Percentiles rank a stretch among this genome's conserved stretches.
phyloP scores from a whole-genome alignment of 2,113 vertebrate genomes.

The Australoheros scitulus region DNA sequence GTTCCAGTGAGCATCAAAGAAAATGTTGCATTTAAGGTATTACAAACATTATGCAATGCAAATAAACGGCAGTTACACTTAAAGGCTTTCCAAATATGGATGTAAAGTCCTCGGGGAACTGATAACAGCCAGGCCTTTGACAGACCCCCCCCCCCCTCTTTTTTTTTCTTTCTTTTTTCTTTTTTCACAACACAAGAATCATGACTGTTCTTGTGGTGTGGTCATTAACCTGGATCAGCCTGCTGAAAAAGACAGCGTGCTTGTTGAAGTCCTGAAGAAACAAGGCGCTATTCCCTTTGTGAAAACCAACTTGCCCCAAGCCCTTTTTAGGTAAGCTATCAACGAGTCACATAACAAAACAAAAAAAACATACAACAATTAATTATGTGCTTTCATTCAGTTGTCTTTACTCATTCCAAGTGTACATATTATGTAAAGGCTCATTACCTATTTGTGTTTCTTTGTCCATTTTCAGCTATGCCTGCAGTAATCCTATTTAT shows the following conservation, averaged over 20 bases:
- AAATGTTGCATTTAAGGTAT: constrained; percentile 85
- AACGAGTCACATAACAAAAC: not conserved
- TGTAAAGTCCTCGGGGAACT: too few species aligned
- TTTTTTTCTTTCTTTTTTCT: not conserved
- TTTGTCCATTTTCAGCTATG: constrained; percentile 68
- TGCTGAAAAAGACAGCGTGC: constrained; percentile 78
- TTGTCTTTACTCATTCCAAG: not conserved
- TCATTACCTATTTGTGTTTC: not conserved
- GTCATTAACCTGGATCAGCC: constrained; percentile 79
- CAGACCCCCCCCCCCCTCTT: not conserved
- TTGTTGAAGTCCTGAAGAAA: constrained; percentile 89
- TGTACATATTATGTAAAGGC: not conserved
- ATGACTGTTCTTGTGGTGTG: constrained; percentile 84
- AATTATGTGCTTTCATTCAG: accelerated
- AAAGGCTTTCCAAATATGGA: not conserved
- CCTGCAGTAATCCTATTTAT: constrained; percentile 83
- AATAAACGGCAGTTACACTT: not conserved
- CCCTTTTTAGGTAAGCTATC: constrained; percentile 83
- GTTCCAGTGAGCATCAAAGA: constrained; percentile 85
- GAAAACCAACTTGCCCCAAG: constrained; percentile 92
- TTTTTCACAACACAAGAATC: constrained; percentile 74
- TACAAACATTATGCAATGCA: not conserved
- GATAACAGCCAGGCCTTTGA: not conserved
- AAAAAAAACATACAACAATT: not conserved
- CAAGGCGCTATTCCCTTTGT: constrained; percentile 94